phyloP scores from a whole-genome alignment of 1,140 invertebrate genomes.

The Oscheius sp. region DNA sequence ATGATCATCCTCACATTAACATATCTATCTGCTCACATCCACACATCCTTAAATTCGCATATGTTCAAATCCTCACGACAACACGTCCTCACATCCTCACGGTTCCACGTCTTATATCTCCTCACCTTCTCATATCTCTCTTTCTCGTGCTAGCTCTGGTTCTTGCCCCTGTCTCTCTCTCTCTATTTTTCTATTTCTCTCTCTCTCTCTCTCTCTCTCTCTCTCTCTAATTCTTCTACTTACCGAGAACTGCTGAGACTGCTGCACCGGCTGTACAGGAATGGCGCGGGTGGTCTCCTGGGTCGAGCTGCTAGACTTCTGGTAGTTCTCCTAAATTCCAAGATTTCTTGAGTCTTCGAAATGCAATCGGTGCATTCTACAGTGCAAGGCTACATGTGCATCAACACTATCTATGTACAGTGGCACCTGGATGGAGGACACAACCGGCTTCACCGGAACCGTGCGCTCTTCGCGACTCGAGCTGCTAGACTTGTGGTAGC shows the following conservation, averaged over 20 bases:
- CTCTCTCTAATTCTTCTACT: too few species aligned
- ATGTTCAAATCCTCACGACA: too few species aligned
- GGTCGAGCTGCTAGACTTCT: conserved; percentile 1
- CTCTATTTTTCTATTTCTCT: too few species aligned
- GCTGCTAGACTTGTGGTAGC: not conserved
- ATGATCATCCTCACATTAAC: too few species aligned
- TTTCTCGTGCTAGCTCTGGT: too few species aligned
- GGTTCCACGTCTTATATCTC: too few species aligned
- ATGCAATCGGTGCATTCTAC: not conserved
- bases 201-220: too few species aligned
- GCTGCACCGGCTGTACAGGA: conserved; percentile 9
- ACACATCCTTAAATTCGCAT: too few species aligned
- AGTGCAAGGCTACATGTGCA: conserved; percentile 7
- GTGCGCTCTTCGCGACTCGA: not conserved
- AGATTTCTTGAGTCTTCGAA: not conserved
- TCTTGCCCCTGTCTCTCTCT: too few species aligned
- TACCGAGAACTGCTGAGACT: not conserved
- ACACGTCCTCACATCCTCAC: too few species aligned
- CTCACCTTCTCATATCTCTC: too few species aligned
- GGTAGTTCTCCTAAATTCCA: not conserved
- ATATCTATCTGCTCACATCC: too few species aligned
- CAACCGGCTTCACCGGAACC: not conserved
- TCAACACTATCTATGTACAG: not conserved
- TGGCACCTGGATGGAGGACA: not conserved
- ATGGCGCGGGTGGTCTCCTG: conserved; percentile 4